Conservation (phyloP, 2,888 invertebrate genomes). For the Tipula unca region DNA sequence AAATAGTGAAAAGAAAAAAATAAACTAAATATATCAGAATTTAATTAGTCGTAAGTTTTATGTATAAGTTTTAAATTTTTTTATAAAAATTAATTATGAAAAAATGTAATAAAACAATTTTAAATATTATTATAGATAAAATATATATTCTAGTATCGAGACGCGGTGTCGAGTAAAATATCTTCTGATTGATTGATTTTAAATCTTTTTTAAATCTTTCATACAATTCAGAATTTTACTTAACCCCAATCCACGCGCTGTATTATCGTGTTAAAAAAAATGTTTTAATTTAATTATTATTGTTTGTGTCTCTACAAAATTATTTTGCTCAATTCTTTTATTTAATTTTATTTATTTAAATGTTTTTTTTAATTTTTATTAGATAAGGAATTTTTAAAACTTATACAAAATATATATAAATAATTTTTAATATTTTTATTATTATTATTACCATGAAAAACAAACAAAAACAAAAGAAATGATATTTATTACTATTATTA, state of each 20-base stretch:
- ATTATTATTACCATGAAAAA: neutral
- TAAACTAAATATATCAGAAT: neutral
- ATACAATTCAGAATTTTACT: neutral
- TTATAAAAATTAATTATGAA: neutral
- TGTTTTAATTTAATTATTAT: neutral
- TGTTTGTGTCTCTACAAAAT: neutral
- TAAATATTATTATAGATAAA: neutral
- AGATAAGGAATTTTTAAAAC: neutral
- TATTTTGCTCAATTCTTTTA: neutral
- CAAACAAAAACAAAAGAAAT: neutral
- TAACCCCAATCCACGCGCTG: neutral
- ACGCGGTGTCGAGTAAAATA: neutral
- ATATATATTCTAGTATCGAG: neutral
- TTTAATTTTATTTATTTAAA: neutral
- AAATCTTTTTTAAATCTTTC: neutral
- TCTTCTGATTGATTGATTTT: neutral
- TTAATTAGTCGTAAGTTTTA: neutral
- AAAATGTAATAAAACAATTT: neutral
- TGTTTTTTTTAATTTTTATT: neutral
- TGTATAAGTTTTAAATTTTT: slow-evolving; percentile 9
- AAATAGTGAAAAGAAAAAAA: neutral
- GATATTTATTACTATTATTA: slow-evolving; percentile 14
- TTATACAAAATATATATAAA: neutral
- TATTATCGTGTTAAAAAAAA: neutral
- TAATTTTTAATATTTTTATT: neutral